Evolutionary conservation across 37 sponge, comb jelly and placozoan genomes (phyloP), one percentile per base, ranked within the genome.

Genomic region (Eunapius fragilis): DNA sequence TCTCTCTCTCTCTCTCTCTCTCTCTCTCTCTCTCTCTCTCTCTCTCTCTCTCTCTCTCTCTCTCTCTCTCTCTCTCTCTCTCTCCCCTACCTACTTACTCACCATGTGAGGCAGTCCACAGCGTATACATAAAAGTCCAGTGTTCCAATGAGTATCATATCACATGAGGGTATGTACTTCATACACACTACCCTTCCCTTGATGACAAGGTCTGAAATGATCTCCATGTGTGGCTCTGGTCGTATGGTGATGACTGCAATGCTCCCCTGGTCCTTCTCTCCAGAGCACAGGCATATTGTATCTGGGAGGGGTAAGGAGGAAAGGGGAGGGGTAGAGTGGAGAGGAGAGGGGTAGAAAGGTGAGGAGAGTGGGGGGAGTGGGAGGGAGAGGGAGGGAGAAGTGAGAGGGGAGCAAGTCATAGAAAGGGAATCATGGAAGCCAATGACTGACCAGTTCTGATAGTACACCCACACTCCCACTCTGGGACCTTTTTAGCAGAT

Each of bases 241-340:
- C 33, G 33, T 12, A 28, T n/a, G 2, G 76, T 28, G 28, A 84
- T 69, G 76, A 84, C 47, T 48, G 68, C 75, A 25, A 87, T 28
- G 9, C 28, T 25, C 22, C 90, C 85, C 19, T 47, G 68, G 71
- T 81, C 68, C 12, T 72, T 33, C 28, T 90, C 90, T 27, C 82
- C 81, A 33, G 82, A 74, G 47, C 82, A 86, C 10, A 93, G 84
- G 90, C 90, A 93, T 45, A 89, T 84, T 86, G 85, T 86, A 26
- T 74, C 82, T 78, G 36, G 3, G 6, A 41, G 41, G n/a, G 47
- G n/a, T n/a, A n/a, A n/a, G n/a, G n/a, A n/a, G 9, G 47, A 9
- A 4, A 45, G 9, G 4, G 47, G 47, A 45, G 47, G 47, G 9
- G 47, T 45, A 9, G 47, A 45, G 47, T n/a, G 47, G 47, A 45